Base-by-base conservation (phyloP, 2,888 invertebrate species). In the Coecobrya sp. region DNA sequence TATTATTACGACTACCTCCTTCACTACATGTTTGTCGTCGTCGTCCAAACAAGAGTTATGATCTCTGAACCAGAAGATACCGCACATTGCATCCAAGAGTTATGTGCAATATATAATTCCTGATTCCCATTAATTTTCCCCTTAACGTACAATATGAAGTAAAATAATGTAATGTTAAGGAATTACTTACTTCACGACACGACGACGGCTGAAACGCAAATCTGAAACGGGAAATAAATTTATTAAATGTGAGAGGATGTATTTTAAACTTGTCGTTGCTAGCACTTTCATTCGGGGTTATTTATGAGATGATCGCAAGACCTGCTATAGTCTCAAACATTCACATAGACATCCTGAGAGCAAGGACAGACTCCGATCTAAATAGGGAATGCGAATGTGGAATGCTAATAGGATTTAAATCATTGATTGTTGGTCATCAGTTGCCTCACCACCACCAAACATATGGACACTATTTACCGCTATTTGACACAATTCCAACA, bases 1-100 rank as follows among this genome's bases (percentile, higher is more conserved):
- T 22, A 86, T 36, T 55, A 65, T 27, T 36, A 25, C 42, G 4
- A 52, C 36, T 30, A 36, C 73, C 22, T 62, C 42, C 22, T 19
- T 65, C 16, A 16, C 68, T 42, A 0, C n/a, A 1, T 30, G 36
- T n/a, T 73, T 7, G 73, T 13, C 59, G 27, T 49, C 76, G 27
- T 59, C 45, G 70, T 59, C 59, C 59, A 59, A 88, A 86, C 76
- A 76, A 76, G 86, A 86, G 86, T 86, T 86, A 86, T 76, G 86
- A 86, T 76, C 86, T 86, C 36, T 36, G 52, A 86, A 86, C 55
- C 30, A 42, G 19, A 42, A 73, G 36, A 86, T 55, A 59, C 68
- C 30, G 55, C 16, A 49, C 86, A 45, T 85, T 49, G 45, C 85
- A 25, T 65, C 68, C 45, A 49, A 76, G 76, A 76, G 82, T 59